These are phyloP conservation scores for Tridacna crocea DNA, from an alignment of 2,888 invertebrate species.

Conservation along the genomic window DNA sequence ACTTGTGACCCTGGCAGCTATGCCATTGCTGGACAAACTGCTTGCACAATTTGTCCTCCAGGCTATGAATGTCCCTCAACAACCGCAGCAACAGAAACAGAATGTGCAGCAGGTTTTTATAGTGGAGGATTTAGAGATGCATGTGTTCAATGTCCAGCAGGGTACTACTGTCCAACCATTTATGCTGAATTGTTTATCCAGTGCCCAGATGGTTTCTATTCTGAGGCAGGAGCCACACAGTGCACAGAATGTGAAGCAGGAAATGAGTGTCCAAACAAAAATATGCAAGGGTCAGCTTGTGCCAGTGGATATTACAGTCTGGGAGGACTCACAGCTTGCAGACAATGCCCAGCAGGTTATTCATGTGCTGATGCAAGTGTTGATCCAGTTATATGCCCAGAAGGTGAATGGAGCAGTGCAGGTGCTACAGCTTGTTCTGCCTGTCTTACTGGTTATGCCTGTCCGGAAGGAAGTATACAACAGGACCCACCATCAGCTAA, in stretches of 20 bases:
- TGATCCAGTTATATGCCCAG: slow-evolving; percentile 74
- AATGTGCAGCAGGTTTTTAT: slow-evolving; percentile 74
- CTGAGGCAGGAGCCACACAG: slow-evolving; percentile 66
- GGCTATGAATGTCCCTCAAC: slow-evolving; percentile 74
- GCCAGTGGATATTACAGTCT: slow-evolving; percentile 77
- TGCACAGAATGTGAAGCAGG: slow-evolving; percentile 80
- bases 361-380: slow-evolving; percentile 64
- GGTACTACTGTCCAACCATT: slow-evolving; percentile 80
- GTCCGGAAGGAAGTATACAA: slow-evolving; percentile 77
- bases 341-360: slow-evolving; percentile 78
- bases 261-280: slow-evolving; percentile 74
- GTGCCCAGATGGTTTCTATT: slow-evolving; percentile 78
- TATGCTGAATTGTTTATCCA: slow-evolving; percentile 67
- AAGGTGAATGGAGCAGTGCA: slow-evolving; percentile 72
- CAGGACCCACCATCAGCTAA: slow-evolving; percentile 69
- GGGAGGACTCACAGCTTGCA: slow-evolving; percentile 75
- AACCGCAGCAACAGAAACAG: slow-evolving; percentile 64
- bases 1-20: slow-evolving; percentile 75
- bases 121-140: slow-evolving; percentile 75
- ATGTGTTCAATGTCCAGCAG: slow-evolving; percentile 78
- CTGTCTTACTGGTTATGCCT: slow-evolving; percentile 75
- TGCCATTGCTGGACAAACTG: slow-evolving; percentile 68
- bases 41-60: slow-evolving; percentile 77
- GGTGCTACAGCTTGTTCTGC: slow-evolving; percentile 60
- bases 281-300: slow-evolving; percentile 73